These are phyloP conservation scores for Phyllotreta striolata DNA, from an alignment of 2,888 invertebrate species.

Conservation along the genomic window DNA sequence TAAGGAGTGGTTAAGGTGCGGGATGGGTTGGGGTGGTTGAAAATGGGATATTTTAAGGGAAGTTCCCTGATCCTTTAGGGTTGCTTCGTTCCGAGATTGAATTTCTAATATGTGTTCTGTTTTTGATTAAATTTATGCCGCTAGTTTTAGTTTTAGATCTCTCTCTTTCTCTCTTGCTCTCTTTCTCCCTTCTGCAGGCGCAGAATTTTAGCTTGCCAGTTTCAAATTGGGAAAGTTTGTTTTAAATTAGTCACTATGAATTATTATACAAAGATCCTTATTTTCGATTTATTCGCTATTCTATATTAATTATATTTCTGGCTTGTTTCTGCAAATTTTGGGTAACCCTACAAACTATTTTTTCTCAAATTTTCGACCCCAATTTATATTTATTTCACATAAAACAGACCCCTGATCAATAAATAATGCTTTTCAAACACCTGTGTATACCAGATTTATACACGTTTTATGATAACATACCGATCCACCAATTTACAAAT, in stretches of 20 bases:
- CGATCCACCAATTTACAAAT: no score
- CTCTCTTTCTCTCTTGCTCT: slow-evolving; percentile 34
- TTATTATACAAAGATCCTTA: slow-evolving; percentile 47
- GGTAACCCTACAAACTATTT: not conserved
- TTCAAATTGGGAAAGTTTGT: slow-evolving; percentile 54
- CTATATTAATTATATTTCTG: slow-evolving; percentile 33
- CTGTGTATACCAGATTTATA: no score
- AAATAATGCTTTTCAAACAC: no score
- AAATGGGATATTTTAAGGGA: slow-evolving; percentile 56
- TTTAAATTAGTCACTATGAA: slow-evolving; percentile 50
- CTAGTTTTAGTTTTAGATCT: slow-evolving; percentile 53
- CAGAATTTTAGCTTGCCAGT: slow-evolving; percentile 48
- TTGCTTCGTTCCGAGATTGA: slow-evolving; percentile 61
- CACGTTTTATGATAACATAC: no score
- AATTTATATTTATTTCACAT: no score
- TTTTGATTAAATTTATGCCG: slow-evolving; percentile 62
- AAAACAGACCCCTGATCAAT: no score
- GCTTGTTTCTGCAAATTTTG: not conserved
- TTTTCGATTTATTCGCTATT: slow-evolving; percentile 38
- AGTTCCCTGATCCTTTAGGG: slow-evolving; percentile 60
- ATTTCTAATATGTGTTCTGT: slow-evolving; percentile 62
- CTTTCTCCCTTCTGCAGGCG: slow-evolving; percentile 41
- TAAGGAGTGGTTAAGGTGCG: slow-evolving; percentile 54
- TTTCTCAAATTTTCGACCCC: no score
- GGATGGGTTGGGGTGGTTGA: slow-evolving; percentile 46